These are phyloP conservation scores for Paralichthys olivaceus DNA, from an alignment of 2,113 vertebrate species.

Conservation along the genomic window DNA sequence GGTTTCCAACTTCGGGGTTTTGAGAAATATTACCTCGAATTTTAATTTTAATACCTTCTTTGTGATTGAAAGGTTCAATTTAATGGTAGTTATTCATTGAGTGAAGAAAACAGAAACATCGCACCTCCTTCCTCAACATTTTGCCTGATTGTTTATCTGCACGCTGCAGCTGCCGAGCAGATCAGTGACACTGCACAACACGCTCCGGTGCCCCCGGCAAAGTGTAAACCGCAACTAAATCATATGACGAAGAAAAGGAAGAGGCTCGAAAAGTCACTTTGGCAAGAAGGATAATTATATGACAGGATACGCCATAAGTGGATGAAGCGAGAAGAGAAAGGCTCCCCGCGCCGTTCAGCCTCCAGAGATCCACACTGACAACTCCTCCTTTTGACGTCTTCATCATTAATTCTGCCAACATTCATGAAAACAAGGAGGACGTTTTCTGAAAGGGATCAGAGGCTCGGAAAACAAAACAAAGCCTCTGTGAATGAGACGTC, in stretches of 20 bases:
- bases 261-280: background rate
- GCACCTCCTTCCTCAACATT: background rate
- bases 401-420: constrained; percentile 14
- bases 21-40: too few species aligned
- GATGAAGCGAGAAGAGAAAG: constrained; percentile 35
- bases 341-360: constrained; percentile 5
- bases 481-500: too few species aligned
- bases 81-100: background rate
- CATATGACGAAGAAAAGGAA: constrained; percentile 30
- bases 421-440: constrained; percentile 25
- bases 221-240: constrained; percentile 41
- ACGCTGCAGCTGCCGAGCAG: background rate
- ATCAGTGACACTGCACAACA: constrained; percentile 23
- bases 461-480: background rate
- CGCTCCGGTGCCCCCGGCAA: constrained; percentile 15
- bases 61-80: constrained; percentile 3
- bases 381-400: constrained; percentile 31
- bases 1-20: too few species aligned
- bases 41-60: too few species aligned
- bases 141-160: constrained; percentile 41
- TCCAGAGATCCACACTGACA: constrained; percentile 24
- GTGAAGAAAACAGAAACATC: background rate
- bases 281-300: constrained; percentile 34
- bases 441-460: background rate
- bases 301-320: constrained; percentile 31